These are phyloP conservation scores for Ennomos quercinarius DNA, from an alignment of 2,888 invertebrate species.

Conservation along the genomic window DNA sequence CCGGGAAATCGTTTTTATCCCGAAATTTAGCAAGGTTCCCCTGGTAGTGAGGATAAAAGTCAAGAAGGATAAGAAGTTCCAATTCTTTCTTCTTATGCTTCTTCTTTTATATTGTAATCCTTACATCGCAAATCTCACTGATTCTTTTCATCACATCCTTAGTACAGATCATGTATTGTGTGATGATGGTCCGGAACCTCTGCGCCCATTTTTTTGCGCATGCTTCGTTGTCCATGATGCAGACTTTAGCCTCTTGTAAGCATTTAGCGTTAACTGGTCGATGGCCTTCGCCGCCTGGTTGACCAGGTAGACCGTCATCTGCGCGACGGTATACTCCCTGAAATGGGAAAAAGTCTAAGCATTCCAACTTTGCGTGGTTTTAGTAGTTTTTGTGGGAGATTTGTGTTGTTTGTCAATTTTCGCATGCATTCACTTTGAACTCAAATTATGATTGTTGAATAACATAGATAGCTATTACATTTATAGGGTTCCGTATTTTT, in stretches of 20 bases:
- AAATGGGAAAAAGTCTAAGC: not conserved
- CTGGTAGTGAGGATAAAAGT: too few relatives aligned
- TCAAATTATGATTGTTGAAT: too few relatives aligned
- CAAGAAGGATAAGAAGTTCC: too few relatives aligned
- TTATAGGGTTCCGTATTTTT: too few relatives aligned
- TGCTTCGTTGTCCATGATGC: conserved; percentile 77
- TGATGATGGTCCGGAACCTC: conserved; percentile 70
- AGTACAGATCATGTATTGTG: conserved; percentile 79
- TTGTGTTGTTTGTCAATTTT: too few relatives aligned
- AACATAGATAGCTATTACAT: too few relatives aligned
- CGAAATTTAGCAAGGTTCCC: too few relatives aligned
- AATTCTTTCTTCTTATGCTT: too few relatives aligned
- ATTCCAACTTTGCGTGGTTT: too few relatives aligned
- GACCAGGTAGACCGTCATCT: not conserved
- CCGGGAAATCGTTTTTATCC: too few relatives aligned
- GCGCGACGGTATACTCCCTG: conserved; percentile 76
- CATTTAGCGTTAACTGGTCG: conserved; percentile 68
- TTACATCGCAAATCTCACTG: conserved; percentile 75
- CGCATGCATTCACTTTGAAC: too few relatives aligned
- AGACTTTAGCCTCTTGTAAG: conserved; percentile 78
- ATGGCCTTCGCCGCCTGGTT: conserved; percentile 40
- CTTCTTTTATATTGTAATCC: conserved; percentile 35
- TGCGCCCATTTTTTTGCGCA: conserved; percentile 80
- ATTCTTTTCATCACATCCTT: conserved; percentile 76
- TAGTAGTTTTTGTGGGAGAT: too few relatives aligned